These are phyloP conservation scores for Xenus cinereus DNA, from an alignment of 2,113 vertebrate genomes.

Conservation along the genomic window DNA sequence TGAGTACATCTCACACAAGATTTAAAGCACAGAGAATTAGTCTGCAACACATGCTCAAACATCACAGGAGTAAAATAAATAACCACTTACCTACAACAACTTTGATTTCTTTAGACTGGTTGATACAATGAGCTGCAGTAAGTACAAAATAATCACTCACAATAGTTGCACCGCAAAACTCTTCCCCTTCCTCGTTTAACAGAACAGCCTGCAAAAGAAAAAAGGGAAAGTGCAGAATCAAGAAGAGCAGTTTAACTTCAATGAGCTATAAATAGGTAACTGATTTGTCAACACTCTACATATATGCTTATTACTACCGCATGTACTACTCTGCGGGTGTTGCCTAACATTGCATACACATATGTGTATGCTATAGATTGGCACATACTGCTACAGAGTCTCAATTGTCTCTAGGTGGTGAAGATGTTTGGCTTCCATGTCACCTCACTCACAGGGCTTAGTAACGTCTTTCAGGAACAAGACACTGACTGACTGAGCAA, in stretches of 20 bases:
- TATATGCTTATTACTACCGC: not conserved
- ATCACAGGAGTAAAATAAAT: not conserved
- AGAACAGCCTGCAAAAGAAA: slow-evolving; percentile 82
- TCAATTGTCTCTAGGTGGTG: fast-evolving
- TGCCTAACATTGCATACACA: not conserved
- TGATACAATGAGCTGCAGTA: slow-evolving; percentile 91
- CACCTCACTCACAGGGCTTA: not conserved
- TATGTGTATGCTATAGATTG: fast-evolving
- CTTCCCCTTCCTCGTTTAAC: slow-evolving; percentile 72
- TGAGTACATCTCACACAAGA: fast-evolving
- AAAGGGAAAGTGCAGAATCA: not conserved
- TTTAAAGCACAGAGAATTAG: not conserved
- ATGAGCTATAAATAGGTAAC: not conserved
- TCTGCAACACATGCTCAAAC: not conserved
- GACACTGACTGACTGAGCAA: not conserved
- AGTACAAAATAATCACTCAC: slow-evolving; percentile 81
- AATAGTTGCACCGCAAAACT: slow-evolving; percentile 92
- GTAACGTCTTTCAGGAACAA: not conserved
- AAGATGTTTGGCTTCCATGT: not conserved
- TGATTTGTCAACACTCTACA: not conserved
- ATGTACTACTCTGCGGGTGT: not conserved
- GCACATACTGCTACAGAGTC: not conserved
- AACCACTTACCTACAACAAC: slow-evolving; percentile 83
- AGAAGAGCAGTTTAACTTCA: not conserved
- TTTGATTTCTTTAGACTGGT: slow-evolving; percentile 76